A percentile compares a stretch with the other conserved stretches of the same genome.
phyloP scores from a whole-genome alignment of 1,140 invertebrate genomes.

The Lasioglossum baleicum region DNA sequence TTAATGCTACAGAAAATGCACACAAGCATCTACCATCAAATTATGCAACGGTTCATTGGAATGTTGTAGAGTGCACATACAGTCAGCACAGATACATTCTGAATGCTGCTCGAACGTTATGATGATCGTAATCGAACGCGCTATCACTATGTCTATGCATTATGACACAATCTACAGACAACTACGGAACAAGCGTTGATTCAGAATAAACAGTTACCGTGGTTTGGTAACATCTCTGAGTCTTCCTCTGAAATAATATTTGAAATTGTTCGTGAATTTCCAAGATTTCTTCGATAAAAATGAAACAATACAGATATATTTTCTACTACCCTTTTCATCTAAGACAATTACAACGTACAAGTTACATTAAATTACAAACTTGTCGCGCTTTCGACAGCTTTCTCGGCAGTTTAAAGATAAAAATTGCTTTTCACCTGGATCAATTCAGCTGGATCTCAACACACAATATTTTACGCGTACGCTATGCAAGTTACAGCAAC shows the following conservation, averaged over 20 bases:
- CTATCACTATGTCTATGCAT: constrained; percentile 53
- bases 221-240: constrained; percentile 79
- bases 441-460: neutral
- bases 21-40: constrained; percentile 35
- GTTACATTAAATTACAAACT: neutral
- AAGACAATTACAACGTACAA: neutral
- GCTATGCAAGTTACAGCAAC: constrained; percentile 16
- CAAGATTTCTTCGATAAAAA: constrained; percentile 26
- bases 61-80: constrained; percentile 12
- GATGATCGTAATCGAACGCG: neutral
- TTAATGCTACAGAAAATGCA: constrained; percentile 20
- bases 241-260: constrained; percentile 80
- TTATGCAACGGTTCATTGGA: constrained; percentile 10
- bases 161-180: constrained; percentile 50
- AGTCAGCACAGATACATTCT: constrained; percentile 35
- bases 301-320: neutral
- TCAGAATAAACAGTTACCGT: constrained; percentile 77
- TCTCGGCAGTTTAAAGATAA: neutral
- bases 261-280: constrained; percentile 66
- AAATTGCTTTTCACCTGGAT: too few relatives aligned
- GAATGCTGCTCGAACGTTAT: neutral
- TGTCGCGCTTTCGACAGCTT: neutral
- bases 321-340: constrained; percentile 9
- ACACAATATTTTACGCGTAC: constrained; percentile 11
- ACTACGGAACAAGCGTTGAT: constrained; percentile 66